Conservation (phyloP, 2,797 vertebrate genomes). For the Corythornis leucogaster region DNA sequence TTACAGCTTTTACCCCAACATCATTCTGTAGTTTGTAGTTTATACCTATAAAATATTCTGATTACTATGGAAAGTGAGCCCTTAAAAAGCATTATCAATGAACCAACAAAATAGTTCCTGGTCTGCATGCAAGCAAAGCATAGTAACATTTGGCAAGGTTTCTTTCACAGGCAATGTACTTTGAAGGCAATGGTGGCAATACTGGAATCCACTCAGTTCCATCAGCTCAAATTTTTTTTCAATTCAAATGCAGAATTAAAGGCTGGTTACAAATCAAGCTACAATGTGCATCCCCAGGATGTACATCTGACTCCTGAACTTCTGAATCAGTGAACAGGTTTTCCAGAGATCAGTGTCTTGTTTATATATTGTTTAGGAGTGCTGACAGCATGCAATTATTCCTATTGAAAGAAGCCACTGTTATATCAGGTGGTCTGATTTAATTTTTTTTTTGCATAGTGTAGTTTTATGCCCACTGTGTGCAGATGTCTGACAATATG, state of each 20-base stretch:
- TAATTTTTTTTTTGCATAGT: neutral
- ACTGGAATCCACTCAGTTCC: neutral
- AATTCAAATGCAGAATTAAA: neutral
- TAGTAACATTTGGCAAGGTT: neutral
- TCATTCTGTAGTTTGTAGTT: neutral
- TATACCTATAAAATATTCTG: neutral
- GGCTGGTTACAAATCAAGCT: neutral
- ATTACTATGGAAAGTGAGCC: neutral
- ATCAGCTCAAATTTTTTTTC: neutral
- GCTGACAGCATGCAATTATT: neutral
- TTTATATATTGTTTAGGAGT: neutral
- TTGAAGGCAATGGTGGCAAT: neutral
- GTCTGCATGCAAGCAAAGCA: neutral
- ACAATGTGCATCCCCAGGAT: neutral
- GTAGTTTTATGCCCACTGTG: neutral
- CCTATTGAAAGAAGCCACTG: neutral
- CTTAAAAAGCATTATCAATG: neutral
- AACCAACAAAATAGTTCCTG: neutral
- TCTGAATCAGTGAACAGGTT: neutral
- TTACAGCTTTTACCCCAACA: neutral
- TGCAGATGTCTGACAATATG: constrained; percentile 45
- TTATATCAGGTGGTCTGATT: neutral
- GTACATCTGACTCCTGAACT: neutral
- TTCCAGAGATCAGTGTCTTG: neutral
- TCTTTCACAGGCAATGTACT: neutral